A percentile compares a stretch with the other conserved stretches of the same genome.
These are phyloP conservation scores for Stenotaenia linearis DNA, from an alignment of 2,888 invertebrate species.

Conservation along the genomic window DNA sequence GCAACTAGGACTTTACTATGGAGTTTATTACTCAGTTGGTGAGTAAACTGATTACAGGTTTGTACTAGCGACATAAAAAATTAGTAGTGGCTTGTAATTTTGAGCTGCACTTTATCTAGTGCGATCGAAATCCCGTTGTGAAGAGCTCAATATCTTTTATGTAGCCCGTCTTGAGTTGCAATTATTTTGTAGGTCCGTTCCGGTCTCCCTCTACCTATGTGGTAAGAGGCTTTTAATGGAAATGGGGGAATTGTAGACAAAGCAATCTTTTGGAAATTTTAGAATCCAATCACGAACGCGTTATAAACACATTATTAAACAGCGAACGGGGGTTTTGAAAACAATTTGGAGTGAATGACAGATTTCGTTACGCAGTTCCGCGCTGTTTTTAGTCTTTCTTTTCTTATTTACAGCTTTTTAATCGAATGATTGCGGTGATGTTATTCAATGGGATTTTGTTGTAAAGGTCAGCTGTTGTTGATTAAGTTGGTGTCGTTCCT, in stretches of 20 bases:
- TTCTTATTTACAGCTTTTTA: conserved; percentile 1
- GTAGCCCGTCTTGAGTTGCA: conserved; percentile 14
- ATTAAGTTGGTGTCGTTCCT: conserved; percentile 17
- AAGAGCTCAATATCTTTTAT: conserved; percentile 2
- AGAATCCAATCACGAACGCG: neutral
- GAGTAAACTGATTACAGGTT: conserved; percentile 6
- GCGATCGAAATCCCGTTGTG: conserved; percentile 8
- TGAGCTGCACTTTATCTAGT: conserved; percentile 1
- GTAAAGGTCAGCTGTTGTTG: conserved; percentile 23
- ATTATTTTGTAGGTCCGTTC: conserved; percentile 2
- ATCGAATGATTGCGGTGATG: neutral
- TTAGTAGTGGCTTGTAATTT: conserved; percentile 20
- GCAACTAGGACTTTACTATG: neutral
- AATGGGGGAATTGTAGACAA: conserved; percentile 23
- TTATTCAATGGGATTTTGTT: conserved; percentile 15
- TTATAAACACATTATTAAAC: neutral
- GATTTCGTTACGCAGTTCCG: neutral
- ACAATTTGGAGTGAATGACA: neutral
- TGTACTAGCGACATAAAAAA: conserved; percentile 10
- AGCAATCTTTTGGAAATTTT: conserved; percentile 17
- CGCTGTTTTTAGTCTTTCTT: neutral
- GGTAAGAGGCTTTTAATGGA: conserved; percentile 19
- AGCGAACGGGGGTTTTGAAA: neutral
- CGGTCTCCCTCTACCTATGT: neutral
- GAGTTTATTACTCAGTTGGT: neutral